Evolutionary conservation across 1,140 invertebrate genomes (phyloP).

Genomic region (Ruditapes philippinarum): DNA sequence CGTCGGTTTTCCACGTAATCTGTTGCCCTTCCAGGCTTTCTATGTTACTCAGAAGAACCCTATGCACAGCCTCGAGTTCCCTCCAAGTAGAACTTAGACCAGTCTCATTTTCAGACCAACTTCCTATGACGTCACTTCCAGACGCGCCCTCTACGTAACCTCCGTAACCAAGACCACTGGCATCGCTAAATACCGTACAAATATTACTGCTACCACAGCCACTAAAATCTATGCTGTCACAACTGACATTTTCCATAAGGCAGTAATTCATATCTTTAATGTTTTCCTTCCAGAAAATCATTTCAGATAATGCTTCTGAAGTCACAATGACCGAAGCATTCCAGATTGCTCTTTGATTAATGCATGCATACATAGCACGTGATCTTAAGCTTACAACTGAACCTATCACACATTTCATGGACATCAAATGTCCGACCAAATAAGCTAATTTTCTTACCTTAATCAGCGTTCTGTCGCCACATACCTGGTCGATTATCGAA

Average conservation of each 20-base stretch:
- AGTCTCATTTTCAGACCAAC: not conserved
- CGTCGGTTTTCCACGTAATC: not conserved
- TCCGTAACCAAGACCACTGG: not conserved
- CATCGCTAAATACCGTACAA: not conserved
- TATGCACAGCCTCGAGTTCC: conserved; percentile 17
- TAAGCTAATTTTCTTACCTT: no score
- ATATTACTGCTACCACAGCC: not conserved
- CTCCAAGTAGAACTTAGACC: not conserved
- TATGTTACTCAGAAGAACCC: not conserved
- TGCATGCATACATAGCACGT: conserved; percentile 13
- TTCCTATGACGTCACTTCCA: not conserved
- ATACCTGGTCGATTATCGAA: not conserved
- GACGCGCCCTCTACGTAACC: conserved; percentile 2
- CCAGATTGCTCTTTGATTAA: conserved; percentile 18
- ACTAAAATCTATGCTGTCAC: not conserved
- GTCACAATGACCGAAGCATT: not conserved
- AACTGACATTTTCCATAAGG: not conserved
- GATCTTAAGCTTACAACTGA: not conserved
- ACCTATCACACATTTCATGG: not conserved
- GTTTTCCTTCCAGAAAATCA: conserved; percentile 21
- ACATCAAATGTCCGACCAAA: conserved; percentile 39
- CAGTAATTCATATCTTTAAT: not conserved
- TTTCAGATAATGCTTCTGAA: not conserved
- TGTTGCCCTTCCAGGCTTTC: not conserved
- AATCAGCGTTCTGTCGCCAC: no score